Conservation (phyloP, 2,113 vertebrate species). For the Callipepla californica region DNA sequence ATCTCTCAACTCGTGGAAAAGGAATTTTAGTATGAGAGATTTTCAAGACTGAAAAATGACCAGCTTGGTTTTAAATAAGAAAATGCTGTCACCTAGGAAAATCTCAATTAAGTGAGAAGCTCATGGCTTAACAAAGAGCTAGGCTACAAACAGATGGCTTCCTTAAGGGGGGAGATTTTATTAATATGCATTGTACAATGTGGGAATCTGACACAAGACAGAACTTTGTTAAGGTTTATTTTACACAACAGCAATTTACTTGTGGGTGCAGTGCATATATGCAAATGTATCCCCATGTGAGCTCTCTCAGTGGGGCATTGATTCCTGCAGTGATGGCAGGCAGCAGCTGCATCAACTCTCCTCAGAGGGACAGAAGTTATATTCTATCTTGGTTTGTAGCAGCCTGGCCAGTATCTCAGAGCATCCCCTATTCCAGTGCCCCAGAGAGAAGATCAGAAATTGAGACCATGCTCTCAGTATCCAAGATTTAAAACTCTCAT, state of each 20-base stretch:
- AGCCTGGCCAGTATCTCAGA: background rate
- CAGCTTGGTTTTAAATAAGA: background rate
- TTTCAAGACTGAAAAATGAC: slow-evolving; percentile 29
- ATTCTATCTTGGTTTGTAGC: background rate
- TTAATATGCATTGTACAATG: background rate
- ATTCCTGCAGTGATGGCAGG: background rate
- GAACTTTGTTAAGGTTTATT: slow-evolving; percentile 14
- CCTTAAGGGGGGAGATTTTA: background rate
- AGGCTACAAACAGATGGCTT: background rate
- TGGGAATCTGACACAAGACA: background rate
- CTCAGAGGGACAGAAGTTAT: background rate
- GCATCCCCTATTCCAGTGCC: background rate
- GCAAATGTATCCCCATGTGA: background rate
- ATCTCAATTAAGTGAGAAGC: background rate
- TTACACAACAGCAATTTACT: background rate
- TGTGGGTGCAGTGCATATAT: background rate
- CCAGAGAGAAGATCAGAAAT: background rate
- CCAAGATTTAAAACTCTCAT: background rate
- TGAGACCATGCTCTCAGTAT: background rate
- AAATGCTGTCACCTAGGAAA: background rate
- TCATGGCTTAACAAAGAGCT: background rate
- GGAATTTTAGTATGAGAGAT: background rate
- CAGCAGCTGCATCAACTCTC: background rate
- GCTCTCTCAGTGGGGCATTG: background rate
- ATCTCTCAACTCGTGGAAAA: slow-evolving; percentile 28